Base-by-base conservation (phyloP, 2,888 invertebrate species). In the Glaucopsyche alexis region DNA sequence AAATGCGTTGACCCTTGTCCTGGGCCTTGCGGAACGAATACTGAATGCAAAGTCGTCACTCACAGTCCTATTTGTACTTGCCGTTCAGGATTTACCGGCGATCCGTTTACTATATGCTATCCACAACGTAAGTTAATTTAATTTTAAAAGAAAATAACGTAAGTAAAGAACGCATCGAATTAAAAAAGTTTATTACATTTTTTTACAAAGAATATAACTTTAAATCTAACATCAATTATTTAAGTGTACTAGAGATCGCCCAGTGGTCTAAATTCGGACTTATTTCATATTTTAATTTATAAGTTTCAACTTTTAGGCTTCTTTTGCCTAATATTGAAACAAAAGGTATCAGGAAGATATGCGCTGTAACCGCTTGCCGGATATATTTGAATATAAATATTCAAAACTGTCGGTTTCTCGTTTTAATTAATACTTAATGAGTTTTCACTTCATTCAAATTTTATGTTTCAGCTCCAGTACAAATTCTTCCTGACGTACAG, bases 51-150 rank as follows among this genome's bases (percentile, higher is more conserved):
- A 83, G 96, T 96, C 2, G 94, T 95, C 74, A 96, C 96, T 83
- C 97, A 97, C 82, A 96, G 95, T 83, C 96, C 97, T 3, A 95
- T 96, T 80, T 97, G 97, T 84, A 94, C 94, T 72, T 97, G 97
- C 83, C 92, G 90, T 40, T 80, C 86, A 29, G 93, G 93, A 66
- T 94, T 93, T 78, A 94, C 94, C 19, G 96, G 96, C 19, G 95
- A 96, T 88, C 95, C 96, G n/a, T 94, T 96, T 80, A 94, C 94
- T 49, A 93, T 94, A 79, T 96, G 96, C 81, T 94, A 91, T 79
- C 86, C 90, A 66, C 85, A 93, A 83, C 88, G 94, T 94, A 86
- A 88, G 90, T 85, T 73, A 72, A 38, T 66, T 11, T 49, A 29
- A 16, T 52, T 42, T 66, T 65, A 47, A 42, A 5, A 42, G 2